Evolutionary conservation across 2,888 invertebrate species (phyloP).

Genomic region (Tholera decimalis): DNA sequence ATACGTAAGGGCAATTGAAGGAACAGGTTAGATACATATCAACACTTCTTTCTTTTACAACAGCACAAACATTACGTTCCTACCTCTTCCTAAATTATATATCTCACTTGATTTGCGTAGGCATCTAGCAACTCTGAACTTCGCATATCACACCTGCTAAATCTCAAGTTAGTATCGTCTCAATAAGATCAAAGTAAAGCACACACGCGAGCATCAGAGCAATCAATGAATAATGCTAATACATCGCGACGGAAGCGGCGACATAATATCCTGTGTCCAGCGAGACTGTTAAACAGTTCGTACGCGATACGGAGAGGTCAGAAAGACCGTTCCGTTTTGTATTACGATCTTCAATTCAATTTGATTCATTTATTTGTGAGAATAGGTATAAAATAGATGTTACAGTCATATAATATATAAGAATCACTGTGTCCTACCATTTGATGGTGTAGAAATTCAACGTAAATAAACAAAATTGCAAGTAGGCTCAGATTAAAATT

Average conservation of each 20-base stretch:
- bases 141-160: not conserved
- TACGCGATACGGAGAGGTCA: slow-evolving; percentile 6
- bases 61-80: not conserved
- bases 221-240: slow-evolving; percentile 65
- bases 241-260: slow-evolving; percentile 64
- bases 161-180: not conserved
- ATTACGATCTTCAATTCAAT: too few species aligned
- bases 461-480: too few species aligned
- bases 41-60: too few species aligned
- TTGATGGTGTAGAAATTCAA: too few species aligned
- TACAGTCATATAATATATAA: too few species aligned
- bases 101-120: not conserved
- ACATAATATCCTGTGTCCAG: slow-evolving; percentile 60
- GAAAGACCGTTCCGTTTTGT: slow-evolving; percentile 16
- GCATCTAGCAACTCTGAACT: not conserved
- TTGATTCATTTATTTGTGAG: too few species aligned
- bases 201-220: slow-evolving; percentile 20
- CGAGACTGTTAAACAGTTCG: slow-evolving; percentile 70
- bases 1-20: too few species aligned
- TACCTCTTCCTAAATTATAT: not conserved
- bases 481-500: too few species aligned
- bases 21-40: too few species aligned
- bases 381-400: too few species aligned
- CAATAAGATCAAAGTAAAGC: slow-evolving; percentile 24
- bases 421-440: too few species aligned